Percentiles rank a stretch among this genome's conserved stretches.
Conservation (phyloP, 2,113 vertebrate species). For the Corynorhinus townsendii region DNA sequence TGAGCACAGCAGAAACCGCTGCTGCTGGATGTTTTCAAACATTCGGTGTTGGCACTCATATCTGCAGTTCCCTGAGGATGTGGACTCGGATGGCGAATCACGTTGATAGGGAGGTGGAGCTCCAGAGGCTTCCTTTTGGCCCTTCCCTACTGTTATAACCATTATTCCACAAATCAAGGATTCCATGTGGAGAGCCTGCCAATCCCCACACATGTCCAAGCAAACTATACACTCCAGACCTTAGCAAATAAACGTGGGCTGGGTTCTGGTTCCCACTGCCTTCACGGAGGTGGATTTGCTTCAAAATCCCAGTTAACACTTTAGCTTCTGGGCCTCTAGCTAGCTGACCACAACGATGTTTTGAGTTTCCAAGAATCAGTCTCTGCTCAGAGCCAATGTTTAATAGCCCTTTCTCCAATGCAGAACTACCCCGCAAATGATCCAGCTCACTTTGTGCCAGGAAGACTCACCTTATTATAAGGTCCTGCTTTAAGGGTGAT, state of each 20-base stretch:
- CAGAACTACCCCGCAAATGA: neutral
- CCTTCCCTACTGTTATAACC: neutral
- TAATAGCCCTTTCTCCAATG: neutral
- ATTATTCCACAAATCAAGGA: neutral
- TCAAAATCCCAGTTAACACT: neutral
- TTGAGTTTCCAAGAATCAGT: neutral
- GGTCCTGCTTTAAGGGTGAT: neutral
- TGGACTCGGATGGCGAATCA: neutral
- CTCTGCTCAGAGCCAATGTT: neutral
- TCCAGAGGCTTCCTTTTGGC: neutral
- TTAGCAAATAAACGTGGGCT: neutral
- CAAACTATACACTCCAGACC: neutral
- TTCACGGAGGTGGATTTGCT: neutral
- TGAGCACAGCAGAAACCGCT: neutral
- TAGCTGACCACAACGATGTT: neutral
- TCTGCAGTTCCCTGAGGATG: neutral
- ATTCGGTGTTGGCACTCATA: neutral
- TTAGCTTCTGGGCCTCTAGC: neutral
- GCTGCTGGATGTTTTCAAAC: neutral
- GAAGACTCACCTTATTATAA: neutral
- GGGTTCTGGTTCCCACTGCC: neutral
- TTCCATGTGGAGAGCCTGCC: neutral
- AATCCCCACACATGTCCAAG: neutral
- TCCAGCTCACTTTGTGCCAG: neutral
- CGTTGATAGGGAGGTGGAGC: neutral